Evolutionary conservation across 2,888 invertebrate species (phyloP).

Genomic region (Tipula vernalis): DNA sequence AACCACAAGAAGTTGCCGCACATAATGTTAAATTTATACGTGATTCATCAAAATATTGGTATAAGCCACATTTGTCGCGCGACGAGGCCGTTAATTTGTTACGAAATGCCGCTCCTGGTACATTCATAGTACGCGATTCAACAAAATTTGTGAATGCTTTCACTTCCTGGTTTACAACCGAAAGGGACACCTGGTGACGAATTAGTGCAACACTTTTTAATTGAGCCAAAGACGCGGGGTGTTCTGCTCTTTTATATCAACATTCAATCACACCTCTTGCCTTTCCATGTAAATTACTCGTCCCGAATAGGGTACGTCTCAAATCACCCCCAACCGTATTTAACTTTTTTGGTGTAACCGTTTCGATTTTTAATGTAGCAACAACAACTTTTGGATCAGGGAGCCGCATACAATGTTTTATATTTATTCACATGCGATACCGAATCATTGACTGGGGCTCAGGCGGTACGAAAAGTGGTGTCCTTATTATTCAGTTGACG

Average conservation of each 20-base stretch:
- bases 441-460: slow-evolving; percentile 90
- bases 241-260: slow-evolving; percentile 93
- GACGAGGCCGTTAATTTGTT: slow-evolving; percentile 92
- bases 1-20: slow-evolving; percentile 73
- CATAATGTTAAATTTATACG: slow-evolving; percentile 86
- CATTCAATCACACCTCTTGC: slow-evolving; percentile 95
- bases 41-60: slow-evolving; percentile 95
- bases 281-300: slow-evolving; percentile 74
- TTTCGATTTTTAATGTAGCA: slow-evolving; percentile 12
- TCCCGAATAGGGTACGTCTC: slow-evolving; percentile 45
- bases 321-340: background rate
- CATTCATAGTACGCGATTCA: slow-evolving; percentile 94
- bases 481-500: slow-evolving; percentile 49
- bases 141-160: slow-evolving; percentile 63
- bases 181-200: slow-evolving; percentile 55
- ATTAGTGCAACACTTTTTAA: slow-evolving; percentile 89
- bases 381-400: slow-evolving; percentile 44
- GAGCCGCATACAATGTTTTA: slow-evolving; percentile 85
- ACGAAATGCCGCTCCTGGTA: slow-evolving; percentile 77
- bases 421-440: slow-evolving; percentile 85
- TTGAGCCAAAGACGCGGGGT: slow-evolving; percentile 94
- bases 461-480: slow-evolving; percentile 77
- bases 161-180: slow-evolving; percentile 56
- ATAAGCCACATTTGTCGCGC: slow-evolving; percentile 88
- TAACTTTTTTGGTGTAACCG: background rate